Conservation (phyloP, 1,140 invertebrate species). For the Temnothorax longispinosus region DNA sequence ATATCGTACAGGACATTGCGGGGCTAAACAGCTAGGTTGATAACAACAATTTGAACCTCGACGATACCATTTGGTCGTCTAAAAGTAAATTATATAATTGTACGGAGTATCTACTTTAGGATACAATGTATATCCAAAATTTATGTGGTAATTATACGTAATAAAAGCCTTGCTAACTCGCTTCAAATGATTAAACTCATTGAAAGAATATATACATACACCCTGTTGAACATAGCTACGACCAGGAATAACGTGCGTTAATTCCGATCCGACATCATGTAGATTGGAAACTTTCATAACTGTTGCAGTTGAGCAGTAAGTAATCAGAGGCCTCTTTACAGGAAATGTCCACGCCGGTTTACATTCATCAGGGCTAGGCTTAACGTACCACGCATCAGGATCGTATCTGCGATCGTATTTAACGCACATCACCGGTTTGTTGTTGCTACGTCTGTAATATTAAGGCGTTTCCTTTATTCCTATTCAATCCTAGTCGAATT, state of each 20-base stretch:
- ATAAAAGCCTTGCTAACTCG: background rate
- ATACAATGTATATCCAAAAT: background rate
- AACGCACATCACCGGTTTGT: slow-evolving; percentile 67
- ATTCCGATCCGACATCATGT: slow-evolving; percentile 64
- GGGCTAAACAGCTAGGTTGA: slow-evolving; percentile 75
- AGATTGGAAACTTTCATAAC: slow-evolving; percentile 70
- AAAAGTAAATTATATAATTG: slow-evolving; percentile 16
- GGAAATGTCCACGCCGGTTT: slow-evolving; percentile 80
- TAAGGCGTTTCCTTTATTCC: background rate
- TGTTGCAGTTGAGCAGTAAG: slow-evolving; percentile 72
- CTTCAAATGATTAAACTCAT: slow-evolving; percentile 18
- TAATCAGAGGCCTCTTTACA: slow-evolving; percentile 78
- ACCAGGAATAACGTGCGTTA: slow-evolving; percentile 72
- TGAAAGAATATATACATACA: slow-evolving; percentile 55
- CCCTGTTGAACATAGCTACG: slow-evolving; percentile 71
- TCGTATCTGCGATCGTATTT: slow-evolving; percentile 75
- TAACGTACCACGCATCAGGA: slow-evolving; percentile 73
- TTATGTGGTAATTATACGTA: background rate
- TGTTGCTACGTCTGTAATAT: slow-evolving; percentile 65
- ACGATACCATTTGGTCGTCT: slow-evolving; percentile 79
- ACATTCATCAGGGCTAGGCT: slow-evolving; percentile 78
- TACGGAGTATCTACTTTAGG: background rate
- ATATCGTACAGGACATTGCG: slow-evolving; percentile 52
- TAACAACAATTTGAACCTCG: slow-evolving; percentile 68
- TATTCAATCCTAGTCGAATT: background rate